phyloP scores from a whole-genome alignment of 2,113 vertebrate genomes.

The Ptychochromis oligacanthus region DNA sequence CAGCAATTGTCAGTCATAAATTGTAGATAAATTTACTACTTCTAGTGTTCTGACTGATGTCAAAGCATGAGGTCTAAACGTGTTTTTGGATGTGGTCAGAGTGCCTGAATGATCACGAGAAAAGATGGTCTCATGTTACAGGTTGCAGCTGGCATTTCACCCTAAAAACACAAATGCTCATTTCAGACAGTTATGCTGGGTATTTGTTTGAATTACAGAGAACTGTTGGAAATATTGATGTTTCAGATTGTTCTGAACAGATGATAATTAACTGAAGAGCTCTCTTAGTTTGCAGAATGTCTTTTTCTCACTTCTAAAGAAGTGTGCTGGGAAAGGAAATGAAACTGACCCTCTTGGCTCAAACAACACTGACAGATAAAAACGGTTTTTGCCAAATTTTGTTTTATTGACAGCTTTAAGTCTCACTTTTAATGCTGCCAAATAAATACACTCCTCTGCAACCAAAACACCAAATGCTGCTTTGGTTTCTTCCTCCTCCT shows the following conservation, averaged over 20 bases:
- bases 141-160: background rate
- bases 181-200: background rate
- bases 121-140: no score
- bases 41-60: background rate
- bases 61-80: no score
- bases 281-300: background rate
- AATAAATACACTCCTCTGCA: conserved; percentile 32
- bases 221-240: background rate
- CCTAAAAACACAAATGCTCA: background rate
- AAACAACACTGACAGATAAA: background rate
- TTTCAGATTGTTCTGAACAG: background rate
- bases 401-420: conserved; percentile 39
- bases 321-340: background rate
- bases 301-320: background rate
- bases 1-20: no score
- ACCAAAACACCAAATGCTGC: conserved; percentile 43
- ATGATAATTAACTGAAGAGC: background rate
- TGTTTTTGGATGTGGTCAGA: no score
- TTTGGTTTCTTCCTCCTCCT: background rate
- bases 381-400: background rate
- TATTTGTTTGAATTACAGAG: no score
- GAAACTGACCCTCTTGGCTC: conserved; percentile 8
- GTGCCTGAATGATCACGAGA: no score
- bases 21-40: background rate
- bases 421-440: conserved; percentile 33